Evolutionary conservation across 2,113 vertebrate genomes (phyloP).

Genomic region (Podiceps cristatus): DNA sequence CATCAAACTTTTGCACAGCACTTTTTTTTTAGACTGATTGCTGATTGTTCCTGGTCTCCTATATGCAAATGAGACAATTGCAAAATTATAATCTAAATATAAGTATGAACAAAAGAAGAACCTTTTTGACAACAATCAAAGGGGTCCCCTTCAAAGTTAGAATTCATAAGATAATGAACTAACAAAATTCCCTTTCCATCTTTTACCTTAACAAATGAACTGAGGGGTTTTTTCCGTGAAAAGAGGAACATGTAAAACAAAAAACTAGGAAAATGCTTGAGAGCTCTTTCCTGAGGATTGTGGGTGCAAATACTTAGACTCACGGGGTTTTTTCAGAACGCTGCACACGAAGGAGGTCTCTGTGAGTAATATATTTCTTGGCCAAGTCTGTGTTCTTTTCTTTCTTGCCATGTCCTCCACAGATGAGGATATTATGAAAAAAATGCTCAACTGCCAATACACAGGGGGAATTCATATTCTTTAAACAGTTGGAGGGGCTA

Average conservation of each 20-base stretch:
- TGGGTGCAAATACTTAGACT: background rate
- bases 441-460: background rate
- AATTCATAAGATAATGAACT: background rate
- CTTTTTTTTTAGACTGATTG: background rate
- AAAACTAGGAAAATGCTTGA: background rate
- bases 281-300: background rate
- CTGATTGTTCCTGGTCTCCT: background rate
- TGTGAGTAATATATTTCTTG: background rate
- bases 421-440: background rate
- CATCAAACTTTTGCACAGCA: background rate
- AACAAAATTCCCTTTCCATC: background rate
- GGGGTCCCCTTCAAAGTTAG: background rate
- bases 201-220: background rate
- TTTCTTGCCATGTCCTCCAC: background rate
- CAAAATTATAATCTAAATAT: background rate
- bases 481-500: background rate
- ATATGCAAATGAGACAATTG: background rate
- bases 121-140: background rate
- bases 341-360: background rate
- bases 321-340: background rate
- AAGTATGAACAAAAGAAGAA: background rate
- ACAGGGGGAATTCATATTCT: background rate
- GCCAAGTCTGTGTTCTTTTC: background rate
- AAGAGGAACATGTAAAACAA: background rate
- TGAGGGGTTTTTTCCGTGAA: background rate